phyloP scores from a whole-genome alignment of 2,113 vertebrate genomes.

The Vidua chalybeata region DNA sequence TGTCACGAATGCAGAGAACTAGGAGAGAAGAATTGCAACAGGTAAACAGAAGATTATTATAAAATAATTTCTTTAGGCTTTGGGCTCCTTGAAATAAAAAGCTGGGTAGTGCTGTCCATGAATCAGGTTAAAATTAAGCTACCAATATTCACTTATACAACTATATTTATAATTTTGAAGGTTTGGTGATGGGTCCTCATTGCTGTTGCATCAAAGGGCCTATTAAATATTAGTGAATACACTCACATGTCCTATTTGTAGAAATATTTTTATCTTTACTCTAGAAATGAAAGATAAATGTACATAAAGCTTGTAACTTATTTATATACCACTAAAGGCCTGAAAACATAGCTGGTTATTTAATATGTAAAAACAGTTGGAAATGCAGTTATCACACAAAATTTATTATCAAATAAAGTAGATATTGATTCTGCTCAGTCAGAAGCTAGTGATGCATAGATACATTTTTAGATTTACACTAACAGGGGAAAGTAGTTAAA shows the following conservation, averaged over 20 bases:
- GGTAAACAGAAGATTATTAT: not conserved
- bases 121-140: not conserved
- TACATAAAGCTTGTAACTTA: not conserved
- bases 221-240: not conserved
- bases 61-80: not conserved
- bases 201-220: not conserved
- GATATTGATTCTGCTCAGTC: not conserved
- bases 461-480: not conserved
- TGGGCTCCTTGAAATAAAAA: not conserved
- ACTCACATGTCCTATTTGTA: not conserved
- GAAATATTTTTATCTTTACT: not conserved
- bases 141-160: not conserved
- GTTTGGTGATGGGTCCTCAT: not conserved
- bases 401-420: not conserved
- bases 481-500: not conserved
- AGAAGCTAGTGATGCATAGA: not conserved
- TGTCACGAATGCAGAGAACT: conserved; percentile 80
- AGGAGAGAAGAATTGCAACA: conserved; percentile 20
- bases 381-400: not conserved
- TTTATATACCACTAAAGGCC: not conserved
- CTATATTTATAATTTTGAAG: not conserved
- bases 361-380: not conserved
- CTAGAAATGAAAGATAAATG: not conserved
- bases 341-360: not conserved
- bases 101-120: not conserved